Percentiles rank a stretch among this genome's conserved stretches.
These are phyloP conservation scores for Drosophila tsacasi DNA, from an alignment of 1,140 invertebrate genomes.

Conservation along the genomic window DNA sequence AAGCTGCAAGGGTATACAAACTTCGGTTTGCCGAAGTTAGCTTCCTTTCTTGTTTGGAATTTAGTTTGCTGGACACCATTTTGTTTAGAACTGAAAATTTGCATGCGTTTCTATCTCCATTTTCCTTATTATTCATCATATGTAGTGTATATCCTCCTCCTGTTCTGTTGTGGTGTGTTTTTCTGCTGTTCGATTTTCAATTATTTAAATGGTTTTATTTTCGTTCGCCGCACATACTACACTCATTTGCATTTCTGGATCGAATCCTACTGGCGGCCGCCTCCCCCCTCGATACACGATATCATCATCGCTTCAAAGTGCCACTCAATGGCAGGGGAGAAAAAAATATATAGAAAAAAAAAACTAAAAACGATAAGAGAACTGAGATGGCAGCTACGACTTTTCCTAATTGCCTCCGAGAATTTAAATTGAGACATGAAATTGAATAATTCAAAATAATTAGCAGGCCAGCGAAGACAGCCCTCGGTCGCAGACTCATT, in stretches of 20 bases:
- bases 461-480: constrained; percentile 57
- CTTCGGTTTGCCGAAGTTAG: too few species aligned
- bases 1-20: too few species aligned
- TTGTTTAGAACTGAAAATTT: constrained; percentile 52
- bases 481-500: constrained; percentile 25
- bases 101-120: constrained; percentile 45
- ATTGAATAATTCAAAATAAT: constrained; percentile 84
- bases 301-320: constrained; percentile 70
- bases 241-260: constrained; percentile 75
- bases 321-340: constrained; percentile 56
- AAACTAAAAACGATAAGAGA: constrained; percentile 70
- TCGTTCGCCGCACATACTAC: constrained; percentile 48
- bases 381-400: constrained; percentile 48
- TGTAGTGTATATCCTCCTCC: constrained; percentile 9
- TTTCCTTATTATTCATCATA: constrained; percentile 44
- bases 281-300: constrained; percentile 7
- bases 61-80: constrained; percentile 51
- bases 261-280: not conserved
- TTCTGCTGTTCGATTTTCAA: constrained; percentile 75
- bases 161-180: constrained; percentile 38
- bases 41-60: too few species aligned
- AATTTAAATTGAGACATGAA: constrained; percentile 83
- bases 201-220: constrained; percentile 83
- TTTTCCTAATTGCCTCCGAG: constrained; percentile 75
- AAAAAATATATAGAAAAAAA: constrained; percentile 43